phyloP scores from a whole-genome alignment of 92 coral and sea anemone genomes.

The Zoanthus solanderi region DNA sequence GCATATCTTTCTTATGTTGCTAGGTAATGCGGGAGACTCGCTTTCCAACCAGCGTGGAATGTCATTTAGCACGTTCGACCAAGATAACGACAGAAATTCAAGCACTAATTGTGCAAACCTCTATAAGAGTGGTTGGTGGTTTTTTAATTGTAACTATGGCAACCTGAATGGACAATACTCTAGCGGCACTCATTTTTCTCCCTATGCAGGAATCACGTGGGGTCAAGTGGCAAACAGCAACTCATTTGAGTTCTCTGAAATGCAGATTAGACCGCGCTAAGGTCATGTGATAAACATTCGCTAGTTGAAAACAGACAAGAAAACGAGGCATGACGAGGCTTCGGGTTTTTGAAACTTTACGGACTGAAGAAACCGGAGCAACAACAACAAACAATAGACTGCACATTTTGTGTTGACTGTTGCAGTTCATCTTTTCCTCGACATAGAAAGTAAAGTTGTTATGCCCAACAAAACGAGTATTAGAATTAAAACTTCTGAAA shows the following conservation, averaged over 20 bases:
- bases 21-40: conserved; percentile 36
- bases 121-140: conserved; percentile 32
- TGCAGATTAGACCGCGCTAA: conserved; percentile 19
- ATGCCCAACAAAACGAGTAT: too few species aligned
- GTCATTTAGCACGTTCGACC: conserved; percentile 22
- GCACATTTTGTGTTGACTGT: too few species aligned
- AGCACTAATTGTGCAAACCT: conserved; percentile 12
- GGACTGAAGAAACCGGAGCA: too few species aligned
- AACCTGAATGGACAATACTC: conserved; percentile 35
- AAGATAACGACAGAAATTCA: conserved; percentile 15
- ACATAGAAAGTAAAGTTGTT: too few species aligned
- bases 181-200: not conserved
- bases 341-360: too few species aligned
- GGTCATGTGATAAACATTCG: not conserved
- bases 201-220: conserved; percentile 19
- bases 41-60: conserved; percentile 41
- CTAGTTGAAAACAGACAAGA: too few species aligned
- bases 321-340: too few species aligned
- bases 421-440: too few species aligned
- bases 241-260: conserved; percentile 2
- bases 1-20: not conserved
- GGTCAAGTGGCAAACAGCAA: not conserved
- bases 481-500: too few species aligned
- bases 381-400: too few species aligned
- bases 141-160: conserved; percentile 40